Percentiles rank a stretch among this genome's conserved stretches.
These are phyloP conservation scores for Icerya purchasi DNA, from an alignment of 2,888 invertebrate genomes.

Conservation along the genomic window DNA sequence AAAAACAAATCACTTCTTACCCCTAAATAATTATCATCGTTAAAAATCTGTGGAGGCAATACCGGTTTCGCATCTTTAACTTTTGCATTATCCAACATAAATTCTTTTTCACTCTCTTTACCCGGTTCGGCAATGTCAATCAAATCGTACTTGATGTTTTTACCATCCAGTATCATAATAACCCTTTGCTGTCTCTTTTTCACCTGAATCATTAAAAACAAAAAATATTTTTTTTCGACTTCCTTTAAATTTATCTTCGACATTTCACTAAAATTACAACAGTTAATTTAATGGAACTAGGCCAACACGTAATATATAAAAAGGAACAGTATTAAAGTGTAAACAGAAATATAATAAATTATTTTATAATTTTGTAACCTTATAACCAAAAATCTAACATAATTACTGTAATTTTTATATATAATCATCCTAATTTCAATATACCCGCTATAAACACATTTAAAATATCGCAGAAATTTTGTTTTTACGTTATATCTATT, in stretches of 20 bases:
- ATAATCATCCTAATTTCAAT: too few relatives aligned
- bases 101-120: constrained; percentile 65
- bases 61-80: constrained; percentile 53
- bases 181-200: constrained; percentile 90
- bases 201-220: constrained; percentile 38
- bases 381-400: too few relatives aligned
- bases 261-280: neutral
- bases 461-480: too few relatives aligned
- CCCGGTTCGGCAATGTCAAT: constrained; percentile 92
- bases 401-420: too few relatives aligned
- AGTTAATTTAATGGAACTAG: too few relatives aligned
- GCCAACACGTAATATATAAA: too few relatives aligned
- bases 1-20: constrained; percentile 40
- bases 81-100: constrained; percentile 74
- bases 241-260: too few relatives aligned
- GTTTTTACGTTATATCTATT: too few relatives aligned
- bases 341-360: too few relatives aligned
- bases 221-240: neutral
- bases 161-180: constrained; percentile 77
- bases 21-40: constrained; percentile 78
- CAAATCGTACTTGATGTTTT: constrained; percentile 66
- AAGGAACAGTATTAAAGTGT: too few relatives aligned
- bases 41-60: constrained; percentile 84
- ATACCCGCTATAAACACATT: too few relatives aligned
- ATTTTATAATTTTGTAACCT: too few relatives aligned